A percentile compares a stretch with the other conserved stretches of the same genome.
Conservation (phyloP, 1,140 invertebrate genomes). For the Drosophila lacteicornis region DNA sequence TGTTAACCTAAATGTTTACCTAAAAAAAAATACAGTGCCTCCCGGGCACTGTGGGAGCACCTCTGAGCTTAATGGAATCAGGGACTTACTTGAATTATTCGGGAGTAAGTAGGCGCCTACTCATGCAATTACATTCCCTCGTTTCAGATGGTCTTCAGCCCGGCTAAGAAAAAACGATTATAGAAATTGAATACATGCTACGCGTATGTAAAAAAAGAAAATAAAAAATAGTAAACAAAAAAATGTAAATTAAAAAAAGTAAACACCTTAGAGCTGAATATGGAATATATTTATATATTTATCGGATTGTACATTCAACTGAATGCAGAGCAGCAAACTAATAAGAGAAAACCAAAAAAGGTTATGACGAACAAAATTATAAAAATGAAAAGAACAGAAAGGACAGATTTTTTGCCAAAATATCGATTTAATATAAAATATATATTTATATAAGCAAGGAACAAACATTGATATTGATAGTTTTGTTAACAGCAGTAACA, state of each 20-base stretch:
- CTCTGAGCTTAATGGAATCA: not conserved
- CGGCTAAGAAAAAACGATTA: slow-evolving; percentile 47
- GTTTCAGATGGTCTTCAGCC: slow-evolving; percentile 67
- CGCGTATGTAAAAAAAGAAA: slow-evolving; percentile 51
- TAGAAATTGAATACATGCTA: slow-evolving; percentile 48
- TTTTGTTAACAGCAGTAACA: slow-evolving; percentile 70
- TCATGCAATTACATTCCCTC: slow-evolving; percentile 15
- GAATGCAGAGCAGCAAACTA: slow-evolving; percentile 61
- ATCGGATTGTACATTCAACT: slow-evolving; percentile 65
- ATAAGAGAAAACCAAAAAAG: slow-evolving; percentile 47
- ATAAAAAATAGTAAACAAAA: slow-evolving; percentile 59
- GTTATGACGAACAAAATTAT: slow-evolving; percentile 47
- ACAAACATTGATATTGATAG: slow-evolving; percentile 80
- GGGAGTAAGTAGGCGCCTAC: not conserved
- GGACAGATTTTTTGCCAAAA: slow-evolving; percentile 77
- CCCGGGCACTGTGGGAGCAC: not conserved
- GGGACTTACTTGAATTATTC: not conserved
- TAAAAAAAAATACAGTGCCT: too few species aligned
- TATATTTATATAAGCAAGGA: slow-evolving; percentile 78
- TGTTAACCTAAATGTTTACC: not conserved
- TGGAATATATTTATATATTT: slow-evolving; percentile 72
- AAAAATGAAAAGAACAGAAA: slow-evolving; percentile 38
- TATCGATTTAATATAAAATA: slow-evolving; percentile 73
- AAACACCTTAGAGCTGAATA: slow-evolving; percentile 75
- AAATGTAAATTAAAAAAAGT: slow-evolving; percentile 53